A percentile compares a stretch with the other conserved stretches of the same genome.
Conservation (phyloP, 2,113 vertebrate genomes). For the Falco punctatus region DNA sequence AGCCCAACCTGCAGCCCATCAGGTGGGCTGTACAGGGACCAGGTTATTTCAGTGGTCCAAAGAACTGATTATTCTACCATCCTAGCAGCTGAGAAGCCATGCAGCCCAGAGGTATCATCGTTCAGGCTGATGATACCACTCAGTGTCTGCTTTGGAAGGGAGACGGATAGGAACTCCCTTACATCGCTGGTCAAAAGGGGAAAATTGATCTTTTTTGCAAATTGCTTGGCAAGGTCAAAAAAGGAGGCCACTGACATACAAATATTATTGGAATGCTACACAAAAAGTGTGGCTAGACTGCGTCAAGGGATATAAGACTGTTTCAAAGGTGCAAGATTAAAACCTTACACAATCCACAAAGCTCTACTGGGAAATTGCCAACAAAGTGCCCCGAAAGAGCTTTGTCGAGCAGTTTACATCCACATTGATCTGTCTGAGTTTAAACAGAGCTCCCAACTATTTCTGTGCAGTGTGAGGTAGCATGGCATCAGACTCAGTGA, state of each 20-base stretch:
- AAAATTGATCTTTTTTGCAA: background rate
- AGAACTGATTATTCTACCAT: background rate
- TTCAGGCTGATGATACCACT: background rate
- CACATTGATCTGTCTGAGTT: too few species aligned
- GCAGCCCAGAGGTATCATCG: background rate
- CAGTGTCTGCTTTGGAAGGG: background rate
- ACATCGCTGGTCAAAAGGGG: background rate
- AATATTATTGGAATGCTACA: background rate
- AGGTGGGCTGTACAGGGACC: background rate
- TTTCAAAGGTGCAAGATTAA: background rate
- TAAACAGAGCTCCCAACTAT: background rate
- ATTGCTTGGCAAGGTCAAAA: background rate
- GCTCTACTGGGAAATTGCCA: background rate
- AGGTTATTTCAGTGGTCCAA: background rate
- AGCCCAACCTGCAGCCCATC: accelerated
- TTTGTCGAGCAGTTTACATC: background rate
- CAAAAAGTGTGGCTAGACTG: background rate
- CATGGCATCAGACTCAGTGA: background rate
- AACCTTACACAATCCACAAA: background rate
- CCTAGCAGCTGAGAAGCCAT: background rate
- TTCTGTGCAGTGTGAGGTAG: background rate
- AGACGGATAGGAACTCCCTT: background rate
- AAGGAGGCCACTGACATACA: background rate
- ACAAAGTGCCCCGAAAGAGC: background rate
- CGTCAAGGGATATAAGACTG: background rate